These are phyloP conservation scores for Bombus pascuorum DNA, from an alignment of 1,140 invertebrate species.

Conservation along the genomic window DNA sequence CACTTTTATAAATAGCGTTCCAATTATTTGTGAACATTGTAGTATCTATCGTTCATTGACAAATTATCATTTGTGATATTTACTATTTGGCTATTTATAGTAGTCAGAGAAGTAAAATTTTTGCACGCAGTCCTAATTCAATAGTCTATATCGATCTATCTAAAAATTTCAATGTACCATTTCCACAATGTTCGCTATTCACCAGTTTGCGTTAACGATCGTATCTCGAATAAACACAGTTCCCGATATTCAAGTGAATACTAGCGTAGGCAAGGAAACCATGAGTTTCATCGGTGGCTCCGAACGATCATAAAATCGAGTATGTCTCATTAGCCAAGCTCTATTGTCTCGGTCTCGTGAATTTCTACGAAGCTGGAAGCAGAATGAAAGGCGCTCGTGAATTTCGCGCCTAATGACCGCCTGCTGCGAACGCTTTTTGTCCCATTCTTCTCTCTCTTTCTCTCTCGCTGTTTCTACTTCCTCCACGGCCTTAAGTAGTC, in stretches of 20 bases:
- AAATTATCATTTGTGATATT: too few relatives aligned
- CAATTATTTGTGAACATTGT: too few relatives aligned
- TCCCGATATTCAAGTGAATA: not conserved
- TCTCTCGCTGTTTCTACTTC: not conserved
- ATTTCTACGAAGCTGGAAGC: constrained; percentile 64
- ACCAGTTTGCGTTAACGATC: too few relatives aligned
- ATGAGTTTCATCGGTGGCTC: not conserved
- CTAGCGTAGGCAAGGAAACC: not conserved
- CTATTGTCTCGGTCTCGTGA: constrained; percentile 37
- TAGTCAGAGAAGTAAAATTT: not conserved
- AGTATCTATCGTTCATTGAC: too few relatives aligned
- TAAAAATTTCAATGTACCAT: too few relatives aligned
- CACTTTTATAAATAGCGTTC: too few relatives aligned
- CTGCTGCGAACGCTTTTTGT: constrained; percentile 44
- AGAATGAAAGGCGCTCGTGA: constrained; percentile 36
- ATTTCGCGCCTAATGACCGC: constrained; percentile 61
- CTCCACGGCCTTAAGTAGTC: not conserved
- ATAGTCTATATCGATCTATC: too few relatives aligned
- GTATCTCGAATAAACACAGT: too few relatives aligned
- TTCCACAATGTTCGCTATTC: too few relatives aligned
- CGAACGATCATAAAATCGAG: constrained; percentile 47
- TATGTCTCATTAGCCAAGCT: constrained; percentile 70
- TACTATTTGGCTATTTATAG: not conserved
- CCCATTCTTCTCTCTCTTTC: not conserved
- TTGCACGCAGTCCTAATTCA: not conserved